These are phyloP conservation scores for Schrankia costaestrigalis DNA, from an alignment of 2,888 invertebrate genomes.

Conservation along the genomic window DNA sequence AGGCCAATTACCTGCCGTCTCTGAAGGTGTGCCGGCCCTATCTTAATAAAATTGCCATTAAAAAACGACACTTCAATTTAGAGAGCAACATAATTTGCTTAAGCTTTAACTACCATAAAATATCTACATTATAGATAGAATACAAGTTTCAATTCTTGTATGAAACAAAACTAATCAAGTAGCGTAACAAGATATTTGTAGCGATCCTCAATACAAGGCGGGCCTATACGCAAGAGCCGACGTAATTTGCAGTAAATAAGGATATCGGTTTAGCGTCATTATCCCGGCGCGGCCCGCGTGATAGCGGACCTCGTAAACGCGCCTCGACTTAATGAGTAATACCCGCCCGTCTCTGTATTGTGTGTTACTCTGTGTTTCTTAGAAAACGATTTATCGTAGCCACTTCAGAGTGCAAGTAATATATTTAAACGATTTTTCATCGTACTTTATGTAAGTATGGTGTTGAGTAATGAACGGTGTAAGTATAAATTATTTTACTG, in stretches of 20 bases:
- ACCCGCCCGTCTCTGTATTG: constrained; percentile 34
- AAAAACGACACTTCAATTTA: too few relatives aligned
- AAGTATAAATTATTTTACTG: constrained; percentile 33
- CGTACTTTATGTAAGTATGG: constrained; percentile 23
- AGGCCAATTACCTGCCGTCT: too few relatives aligned
- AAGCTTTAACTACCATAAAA: too few relatives aligned
- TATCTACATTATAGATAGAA: neutral
- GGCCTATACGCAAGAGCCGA: constrained; percentile 42
- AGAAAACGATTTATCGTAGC: constrained; percentile 47
- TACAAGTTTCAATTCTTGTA: constrained; percentile 27
- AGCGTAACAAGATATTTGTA: constrained; percentile 38
- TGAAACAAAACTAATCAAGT: constrained; percentile 40
- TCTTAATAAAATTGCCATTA: too few relatives aligned
- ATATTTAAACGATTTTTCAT: constrained; percentile 50
- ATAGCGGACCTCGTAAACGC: constrained; percentile 51
- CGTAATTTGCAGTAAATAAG: constrained; percentile 79
- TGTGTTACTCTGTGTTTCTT: constrained; percentile 37
- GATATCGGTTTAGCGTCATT: constrained; percentile 76
- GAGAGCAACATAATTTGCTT: too few relatives aligned
- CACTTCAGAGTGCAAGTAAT: constrained; percentile 39
- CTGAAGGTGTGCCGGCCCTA: too few relatives aligned
- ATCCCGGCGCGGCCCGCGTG: constrained; percentile 50
- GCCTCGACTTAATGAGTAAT: constrained; percentile 45
- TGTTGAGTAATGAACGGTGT: constrained; percentile 36
- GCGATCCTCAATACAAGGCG: constrained; percentile 30